These are phyloP conservation scores for Zaprionus gabonicus DNA, from an alignment of 1,140 invertebrate genomes.

Conservation along the genomic window DNA sequence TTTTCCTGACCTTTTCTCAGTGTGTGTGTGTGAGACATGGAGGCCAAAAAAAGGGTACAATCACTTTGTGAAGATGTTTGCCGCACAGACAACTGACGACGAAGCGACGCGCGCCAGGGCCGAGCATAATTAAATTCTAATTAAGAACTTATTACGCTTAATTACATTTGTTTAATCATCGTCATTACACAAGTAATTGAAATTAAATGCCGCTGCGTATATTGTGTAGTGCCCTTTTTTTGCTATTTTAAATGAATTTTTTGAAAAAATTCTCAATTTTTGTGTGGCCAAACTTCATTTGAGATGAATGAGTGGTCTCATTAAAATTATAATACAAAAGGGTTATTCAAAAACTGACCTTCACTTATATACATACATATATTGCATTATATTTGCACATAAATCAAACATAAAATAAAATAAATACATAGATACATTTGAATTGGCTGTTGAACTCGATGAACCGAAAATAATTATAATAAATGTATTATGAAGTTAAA, in stretches of 20 bases:
- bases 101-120: not conserved
- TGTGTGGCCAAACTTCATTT: not conserved
- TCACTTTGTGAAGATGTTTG: slow-evolving; percentile 39
- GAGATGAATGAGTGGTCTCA: no score
- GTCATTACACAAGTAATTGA: slow-evolving; percentile 29
- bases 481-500: no score
- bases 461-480: no score
- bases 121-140: slow-evolving; percentile 33
- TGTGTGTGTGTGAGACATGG: slow-evolving; percentile 11
- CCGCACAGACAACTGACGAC: no score
- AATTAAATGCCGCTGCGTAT: slow-evolving; percentile 22
- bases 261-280: not conserved
- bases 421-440: no score
- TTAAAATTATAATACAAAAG: no score
- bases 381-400: not conserved
- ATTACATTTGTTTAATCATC: slow-evolving; percentile 39
- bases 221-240: not conserved
- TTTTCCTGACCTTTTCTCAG: slow-evolving; percentile 50
- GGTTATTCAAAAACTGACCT: no score
- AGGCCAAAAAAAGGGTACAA: slow-evolving; percentile 16
- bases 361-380: no score
- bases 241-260: not conserved
- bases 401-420: not conserved
- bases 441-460: no score
- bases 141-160: slow-evolving; percentile 35